Base-by-base conservation (phyloP, 2,888 invertebrate genomes). In the Watsonalla binaria region DNA sequence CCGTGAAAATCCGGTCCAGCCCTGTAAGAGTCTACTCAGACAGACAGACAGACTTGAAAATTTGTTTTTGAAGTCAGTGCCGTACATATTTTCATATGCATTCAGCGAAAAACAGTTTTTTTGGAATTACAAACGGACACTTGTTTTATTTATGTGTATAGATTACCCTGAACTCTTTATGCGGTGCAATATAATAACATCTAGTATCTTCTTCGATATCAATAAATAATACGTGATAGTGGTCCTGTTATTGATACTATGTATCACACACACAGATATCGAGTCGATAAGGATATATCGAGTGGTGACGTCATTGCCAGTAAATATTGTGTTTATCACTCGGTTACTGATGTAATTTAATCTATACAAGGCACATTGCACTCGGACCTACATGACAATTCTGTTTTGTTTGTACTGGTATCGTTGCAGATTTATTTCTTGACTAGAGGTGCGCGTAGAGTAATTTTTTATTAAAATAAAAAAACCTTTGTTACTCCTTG, bases 301-400 rank as follows among this genome's bases (percentile, higher is more conserved):
- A 15, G 37, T 15, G 49, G 15, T 49, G 49, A 49, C 49, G 49
- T 33, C 14, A 49, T 11, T 15, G 9, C 4, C 37, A 14, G 37
- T 37, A 15, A 48, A 49, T 15, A 37, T 15, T 39, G 15, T 14
- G 49, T 49, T 49, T 37, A 49, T 37, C 34, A 14, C 37, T 35
- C 14, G 13, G 34, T 14, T 48, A 35, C 34, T 7, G 34, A 48
- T 34, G 34, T 34, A 48, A 35, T 48, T n/a, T 35, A 35, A 48
- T 48, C 35, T 48, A 34, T 8, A 56, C 58, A 58, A 56, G 49
- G 60, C 52, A 24, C 60, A 53, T 58, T 64, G 61, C 37, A 59
- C 60, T 58, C 54, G 61, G 56, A 57, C 59, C 51, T 51, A 24
- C 24, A 24, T 4, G 24, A 24, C 4, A 8, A 37, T 8, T 37